A percentile compares a stretch with the other conserved stretches of the same genome.
Evolutionary conservation across 2,113 vertebrate genomes (phyloP).

Genomic region (Sclerurus mexicanus): DNA sequence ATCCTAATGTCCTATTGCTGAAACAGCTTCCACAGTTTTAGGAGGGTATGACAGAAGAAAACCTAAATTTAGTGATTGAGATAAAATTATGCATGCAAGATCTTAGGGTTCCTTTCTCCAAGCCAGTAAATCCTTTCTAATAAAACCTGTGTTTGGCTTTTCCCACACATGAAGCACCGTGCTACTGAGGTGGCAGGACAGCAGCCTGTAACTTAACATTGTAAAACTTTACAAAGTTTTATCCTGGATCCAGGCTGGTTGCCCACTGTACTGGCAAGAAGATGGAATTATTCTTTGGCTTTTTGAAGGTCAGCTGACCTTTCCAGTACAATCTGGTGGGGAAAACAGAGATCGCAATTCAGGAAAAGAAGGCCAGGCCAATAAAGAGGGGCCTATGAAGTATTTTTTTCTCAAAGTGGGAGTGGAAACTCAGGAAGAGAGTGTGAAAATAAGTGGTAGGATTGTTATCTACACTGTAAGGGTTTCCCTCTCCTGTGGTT

Average conservation of each 20-base stretch:
- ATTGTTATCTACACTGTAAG: background rate
- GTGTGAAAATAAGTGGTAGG: background rate
- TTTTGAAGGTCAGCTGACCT: background rate
- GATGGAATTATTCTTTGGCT: background rate
- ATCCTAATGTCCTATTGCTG: background rate
- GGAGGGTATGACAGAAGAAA: background rate
- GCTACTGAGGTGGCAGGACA: background rate
- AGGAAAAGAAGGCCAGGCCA: background rate
- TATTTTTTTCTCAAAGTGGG: background rate
- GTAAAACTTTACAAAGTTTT: background rate
- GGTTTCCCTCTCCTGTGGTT: background rate
- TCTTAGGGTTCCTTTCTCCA: background rate
- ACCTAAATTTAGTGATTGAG: background rate
- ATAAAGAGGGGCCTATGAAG: background rate
- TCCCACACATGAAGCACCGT: background rate
- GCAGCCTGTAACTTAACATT: background rate
- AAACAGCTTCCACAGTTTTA: background rate
- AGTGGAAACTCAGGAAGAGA: background rate
- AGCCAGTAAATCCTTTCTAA: background rate
- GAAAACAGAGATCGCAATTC: background rate
- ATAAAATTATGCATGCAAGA: background rate
- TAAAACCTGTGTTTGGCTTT: background rate
- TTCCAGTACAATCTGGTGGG: background rate
- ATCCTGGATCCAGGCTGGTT: background rate
- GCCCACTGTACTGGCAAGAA: background rate